phyloP scores from a whole-genome alignment of 2,888 invertebrate species.

The Dynastes tityus region DNA sequence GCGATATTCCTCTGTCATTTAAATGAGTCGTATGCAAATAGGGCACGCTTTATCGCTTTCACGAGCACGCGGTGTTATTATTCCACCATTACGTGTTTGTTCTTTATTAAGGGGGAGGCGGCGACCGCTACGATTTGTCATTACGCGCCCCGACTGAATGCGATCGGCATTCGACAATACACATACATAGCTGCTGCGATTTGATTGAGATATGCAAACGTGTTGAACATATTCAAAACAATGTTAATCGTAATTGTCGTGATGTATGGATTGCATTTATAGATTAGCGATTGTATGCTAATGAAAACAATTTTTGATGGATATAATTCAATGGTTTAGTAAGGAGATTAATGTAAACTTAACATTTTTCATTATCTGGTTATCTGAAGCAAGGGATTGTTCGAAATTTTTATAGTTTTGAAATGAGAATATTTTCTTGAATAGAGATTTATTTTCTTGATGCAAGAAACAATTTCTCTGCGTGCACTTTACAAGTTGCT shows the following conservation, averaged over 20 bases:
- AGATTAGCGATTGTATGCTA: slow-evolving; percentile 9
- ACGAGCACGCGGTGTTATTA: slow-evolving; percentile 48
- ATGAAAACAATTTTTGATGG: not conserved
- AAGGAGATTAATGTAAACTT: too few species aligned
- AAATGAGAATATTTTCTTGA: too few species aligned
- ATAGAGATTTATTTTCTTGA: too few species aligned
- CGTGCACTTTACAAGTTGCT: too few species aligned
- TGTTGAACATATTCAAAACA: slow-evolving; percentile 1
- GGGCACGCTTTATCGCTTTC: slow-evolving; percentile 54
- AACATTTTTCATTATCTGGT: too few species aligned
- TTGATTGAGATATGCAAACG: not conserved
- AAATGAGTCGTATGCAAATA: slow-evolving; percentile 53
- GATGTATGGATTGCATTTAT: not conserved
- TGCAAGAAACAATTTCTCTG: too few species aligned
- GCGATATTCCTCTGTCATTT: slow-evolving; percentile 47
- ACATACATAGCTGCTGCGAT: too few species aligned
- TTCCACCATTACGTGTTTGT: slow-evolving; percentile 48
- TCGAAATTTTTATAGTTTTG: too few species aligned
- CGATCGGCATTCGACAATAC: not conserved
- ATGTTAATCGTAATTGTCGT: slow-evolving; percentile 8
- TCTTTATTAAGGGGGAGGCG: slow-evolving; percentile 47
- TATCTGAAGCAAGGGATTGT: too few species aligned
- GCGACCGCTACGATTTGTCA: slow-evolving; percentile 31
- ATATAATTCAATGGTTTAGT: not conserved
- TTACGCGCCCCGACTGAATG: not conserved